Percentiles rank a stretch among this genome's conserved stretches.
Evolutionary conservation across 2,888 invertebrate genomes (phyloP).

Genomic region (Teleogryllus oceanicus): DNA sequence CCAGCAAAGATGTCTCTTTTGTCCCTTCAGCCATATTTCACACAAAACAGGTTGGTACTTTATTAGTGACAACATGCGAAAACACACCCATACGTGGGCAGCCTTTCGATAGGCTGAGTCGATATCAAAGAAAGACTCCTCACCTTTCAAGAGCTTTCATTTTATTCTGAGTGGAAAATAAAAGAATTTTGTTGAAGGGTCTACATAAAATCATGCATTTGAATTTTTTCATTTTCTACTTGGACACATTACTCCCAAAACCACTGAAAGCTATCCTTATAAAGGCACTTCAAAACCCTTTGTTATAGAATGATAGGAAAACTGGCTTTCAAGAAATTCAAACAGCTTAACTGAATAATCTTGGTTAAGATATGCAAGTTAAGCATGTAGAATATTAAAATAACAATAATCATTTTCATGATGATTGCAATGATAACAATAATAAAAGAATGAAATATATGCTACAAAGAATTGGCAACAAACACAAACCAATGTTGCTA

Average conservation of each 20-base stretch:
- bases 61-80: neutral
- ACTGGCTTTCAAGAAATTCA: neutral
- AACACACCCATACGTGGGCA: neutral
- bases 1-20: constrained; percentile 7
- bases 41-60: neutral
- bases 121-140: neutral
- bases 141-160: constrained; percentile 3
- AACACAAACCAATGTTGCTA: neutral
- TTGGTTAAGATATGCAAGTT: neutral
- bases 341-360: neutral
- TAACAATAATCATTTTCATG: too few species aligned
- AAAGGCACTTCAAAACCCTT: neutral
- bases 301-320: neutral
- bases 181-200: neutral
- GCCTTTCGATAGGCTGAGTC: neutral
- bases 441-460: neutral
- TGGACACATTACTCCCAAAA: neutral
- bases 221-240: neutral
- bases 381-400: neutral
- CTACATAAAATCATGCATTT: neutral
- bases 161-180: neutral
- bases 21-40: constrained; percentile 11
- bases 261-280: neutral
- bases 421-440: neutral
- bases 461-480: neutral